Conservation (phyloP, 2,797 vertebrate genomes). For the Calcarius lapponicus region DNA sequence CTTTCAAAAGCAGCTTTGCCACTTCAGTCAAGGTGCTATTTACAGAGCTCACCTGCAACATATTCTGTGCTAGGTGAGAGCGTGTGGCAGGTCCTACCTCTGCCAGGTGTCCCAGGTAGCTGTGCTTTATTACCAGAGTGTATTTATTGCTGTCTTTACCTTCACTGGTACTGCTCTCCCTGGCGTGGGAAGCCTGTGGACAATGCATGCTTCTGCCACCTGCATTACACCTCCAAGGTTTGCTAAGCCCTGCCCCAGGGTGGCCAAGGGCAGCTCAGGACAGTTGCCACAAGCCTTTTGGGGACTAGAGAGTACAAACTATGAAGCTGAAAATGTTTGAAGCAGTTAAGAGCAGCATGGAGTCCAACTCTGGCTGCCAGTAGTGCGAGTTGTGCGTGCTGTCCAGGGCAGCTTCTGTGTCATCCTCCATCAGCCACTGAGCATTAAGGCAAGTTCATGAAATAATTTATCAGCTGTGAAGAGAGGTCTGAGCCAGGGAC, state of each 20-base stretch:
- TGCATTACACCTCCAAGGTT: not conserved
- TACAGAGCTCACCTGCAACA: not conserved
- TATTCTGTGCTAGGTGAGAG: not conserved
- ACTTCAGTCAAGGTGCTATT: not conserved
- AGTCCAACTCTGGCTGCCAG: not conserved
- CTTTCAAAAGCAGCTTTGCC: not conserved
- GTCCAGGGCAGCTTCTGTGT: not conserved
- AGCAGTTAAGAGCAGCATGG: not conserved
- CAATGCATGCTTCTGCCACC: not conserved
- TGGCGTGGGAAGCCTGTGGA: not conserved
- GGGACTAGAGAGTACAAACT: not conserved
- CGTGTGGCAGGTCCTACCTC: not conserved
- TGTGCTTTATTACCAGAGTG: slow-evolving; percentile 47
- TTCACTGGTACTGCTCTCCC: not conserved
- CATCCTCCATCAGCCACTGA: not conserved
- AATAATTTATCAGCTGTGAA: not conserved
- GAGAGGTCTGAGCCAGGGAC: not conserved
- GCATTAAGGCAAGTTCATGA: slow-evolving; percentile 45
- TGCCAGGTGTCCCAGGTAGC: slow-evolving; percentile 23
- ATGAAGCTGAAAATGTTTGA: not conserved
- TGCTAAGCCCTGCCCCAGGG: not conserved
- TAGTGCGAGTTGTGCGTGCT: not conserved
- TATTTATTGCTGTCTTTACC: slow-evolving; percentile 59
- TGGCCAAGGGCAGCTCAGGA: not conserved
- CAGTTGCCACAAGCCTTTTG: not conserved